Conservation (phyloP, 2,113 vertebrate species). For the Opisthocomus hoazin region DNA sequence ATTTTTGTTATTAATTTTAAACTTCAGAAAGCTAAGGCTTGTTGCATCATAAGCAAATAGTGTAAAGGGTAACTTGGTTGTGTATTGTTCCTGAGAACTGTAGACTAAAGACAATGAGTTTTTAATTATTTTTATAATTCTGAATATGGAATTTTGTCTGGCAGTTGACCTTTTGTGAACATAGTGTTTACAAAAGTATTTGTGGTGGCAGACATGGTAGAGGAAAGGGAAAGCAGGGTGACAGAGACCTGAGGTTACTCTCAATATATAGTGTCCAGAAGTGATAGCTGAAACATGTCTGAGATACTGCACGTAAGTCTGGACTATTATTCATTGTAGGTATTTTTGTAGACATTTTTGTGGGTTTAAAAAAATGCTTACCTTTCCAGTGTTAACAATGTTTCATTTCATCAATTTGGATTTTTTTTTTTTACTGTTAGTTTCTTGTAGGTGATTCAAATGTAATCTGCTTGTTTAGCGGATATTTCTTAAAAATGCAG, state of each 20-base stretch:
- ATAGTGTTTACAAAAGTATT: background rate
- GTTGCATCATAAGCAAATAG: background rate
- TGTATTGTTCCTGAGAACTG: background rate
- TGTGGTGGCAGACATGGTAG: background rate
- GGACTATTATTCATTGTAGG: background rate
- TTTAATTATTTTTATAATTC: background rate
- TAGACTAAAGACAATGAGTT: background rate
- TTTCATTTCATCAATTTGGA: background rate
- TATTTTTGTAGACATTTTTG: background rate
- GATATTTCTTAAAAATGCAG: background rate
- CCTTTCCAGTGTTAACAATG: background rate
- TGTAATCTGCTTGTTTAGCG: background rate
- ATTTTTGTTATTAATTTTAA: background rate
- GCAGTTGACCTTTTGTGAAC: background rate
- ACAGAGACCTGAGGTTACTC: background rate
- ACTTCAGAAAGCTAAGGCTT: background rate
- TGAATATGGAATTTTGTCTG: rapidly evolving
- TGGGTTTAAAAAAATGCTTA: background rate
- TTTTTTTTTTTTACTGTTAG: background rate
- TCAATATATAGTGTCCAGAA: background rate
- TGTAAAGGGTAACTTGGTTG: background rate
- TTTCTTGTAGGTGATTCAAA: background rate
- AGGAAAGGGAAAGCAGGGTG: background rate
- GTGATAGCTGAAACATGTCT: background rate
- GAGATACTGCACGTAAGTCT: rapidly evolving